Evolutionary conservation across 1,140 invertebrate species (phyloP).

Genomic region (Leptestheria dahalacensis): DNA sequence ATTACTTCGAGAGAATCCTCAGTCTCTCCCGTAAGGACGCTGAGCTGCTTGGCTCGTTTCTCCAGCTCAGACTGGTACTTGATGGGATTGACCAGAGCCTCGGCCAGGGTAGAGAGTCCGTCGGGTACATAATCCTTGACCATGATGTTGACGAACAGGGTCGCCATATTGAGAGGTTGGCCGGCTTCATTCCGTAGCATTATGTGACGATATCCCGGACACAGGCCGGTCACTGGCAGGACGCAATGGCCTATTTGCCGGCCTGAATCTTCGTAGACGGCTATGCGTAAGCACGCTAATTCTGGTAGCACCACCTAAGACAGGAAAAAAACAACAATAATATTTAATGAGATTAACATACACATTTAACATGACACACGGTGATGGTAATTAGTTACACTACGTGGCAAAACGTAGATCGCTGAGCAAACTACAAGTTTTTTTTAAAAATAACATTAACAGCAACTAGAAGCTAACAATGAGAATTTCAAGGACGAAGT

Average conservation of each 20-base stretch:
- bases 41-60: constrained; percentile 77
- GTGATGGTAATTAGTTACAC: too few species aligned
- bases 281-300: constrained; percentile 82
- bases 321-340: constrained; percentile 17
- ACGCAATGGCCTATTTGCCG: constrained; percentile 90
- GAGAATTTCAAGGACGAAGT: too few species aligned
- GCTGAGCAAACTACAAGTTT: too few species aligned
- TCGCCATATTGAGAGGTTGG: constrained; percentile 74
- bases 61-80: constrained; percentile 90
- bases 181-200: constrained; percentile 81
- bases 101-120: constrained; percentile 74
- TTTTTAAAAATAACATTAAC: too few species aligned
- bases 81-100: constrained; percentile 86
- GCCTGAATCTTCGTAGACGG: constrained; percentile 91
- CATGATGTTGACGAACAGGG: constrained; percentile 78
- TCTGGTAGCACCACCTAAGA: constrained; percentile 87
- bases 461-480: too few species aligned
- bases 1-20: constrained; percentile 24
- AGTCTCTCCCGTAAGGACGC: constrained; percentile 71
- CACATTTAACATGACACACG: too few species aligned
- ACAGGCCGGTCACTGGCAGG: constrained; percentile 84
- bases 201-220: constrained; percentile 84
- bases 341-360: background rate
- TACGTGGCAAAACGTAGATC: too few species aligned
- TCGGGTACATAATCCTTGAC: constrained; percentile 97